Evolutionary conservation across 2,888 invertebrate species (phyloP).

Genomic region (Nowickia ferox): DNA sequence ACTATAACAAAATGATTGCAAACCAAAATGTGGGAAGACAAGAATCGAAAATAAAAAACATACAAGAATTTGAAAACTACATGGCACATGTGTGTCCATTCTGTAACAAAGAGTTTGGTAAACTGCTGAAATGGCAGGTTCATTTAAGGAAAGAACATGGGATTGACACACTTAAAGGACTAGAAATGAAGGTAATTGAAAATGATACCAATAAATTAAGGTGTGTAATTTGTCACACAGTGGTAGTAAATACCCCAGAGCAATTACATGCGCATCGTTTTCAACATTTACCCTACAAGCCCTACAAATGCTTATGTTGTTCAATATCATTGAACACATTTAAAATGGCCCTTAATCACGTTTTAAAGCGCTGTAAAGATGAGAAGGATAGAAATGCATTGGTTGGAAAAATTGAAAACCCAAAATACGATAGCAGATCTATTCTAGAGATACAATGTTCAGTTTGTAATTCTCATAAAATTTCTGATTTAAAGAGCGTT

Average conservation of each 20-base stretch:
- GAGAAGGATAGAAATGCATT: slow-evolving; percentile 5
- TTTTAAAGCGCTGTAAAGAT: slow-evolving; percentile 41
- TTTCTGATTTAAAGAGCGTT: background rate
- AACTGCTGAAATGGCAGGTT: slow-evolving; percentile 52
- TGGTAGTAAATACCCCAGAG: slow-evolving; percentile 46
- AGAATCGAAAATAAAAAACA: slow-evolving; percentile 7
- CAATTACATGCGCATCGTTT: slow-evolving; percentile 64
- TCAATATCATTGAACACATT: slow-evolving; percentile 34
- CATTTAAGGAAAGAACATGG: slow-evolving; percentile 63
- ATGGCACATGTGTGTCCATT: slow-evolving; percentile 68
- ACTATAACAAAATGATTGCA: background rate
- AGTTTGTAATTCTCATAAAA: slow-evolving; percentile 33
- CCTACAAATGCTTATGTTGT: slow-evolving; percentile 66
- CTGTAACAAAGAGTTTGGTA: slow-evolving; percentile 61
- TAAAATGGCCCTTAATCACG: slow-evolving; percentile 57
- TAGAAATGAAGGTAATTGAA: slow-evolving; percentile 58
- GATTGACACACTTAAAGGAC: slow-evolving; percentile 57
- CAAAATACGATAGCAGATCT: background rate
- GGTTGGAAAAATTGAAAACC: background rate
- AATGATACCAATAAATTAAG: slow-evolving; percentile 51
- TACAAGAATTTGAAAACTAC: slow-evolving; percentile 60
- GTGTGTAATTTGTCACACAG: slow-evolving; percentile 60
- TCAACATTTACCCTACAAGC: slow-evolving; percentile 66
- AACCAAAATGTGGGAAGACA: background rate
- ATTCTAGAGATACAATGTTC: slow-evolving; percentile 50